Base-by-base conservation (phyloP, 2,888 invertebrate genomes). In the Drosophila mettleri region DNA sequence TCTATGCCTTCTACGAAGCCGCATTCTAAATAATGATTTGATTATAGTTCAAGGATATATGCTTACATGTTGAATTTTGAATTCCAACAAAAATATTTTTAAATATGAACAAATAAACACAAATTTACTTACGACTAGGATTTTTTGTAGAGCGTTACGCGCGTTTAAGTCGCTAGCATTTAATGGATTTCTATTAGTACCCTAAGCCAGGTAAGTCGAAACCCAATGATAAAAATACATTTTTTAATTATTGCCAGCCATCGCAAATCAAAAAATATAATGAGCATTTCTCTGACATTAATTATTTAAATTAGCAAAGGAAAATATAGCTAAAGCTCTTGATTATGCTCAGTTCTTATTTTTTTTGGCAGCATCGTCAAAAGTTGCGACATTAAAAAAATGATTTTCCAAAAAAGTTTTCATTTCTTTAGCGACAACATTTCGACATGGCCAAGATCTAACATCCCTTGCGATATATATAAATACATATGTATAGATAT, bases 1-100 rank as follows among this genome's bases (percentile, higher is more conserved):
- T 95, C 70, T 95, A 95, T 94, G 93, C 95, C 52, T 93, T 95
- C 82, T 95, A 95, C 92, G 94, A 95, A 54, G 95, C 95, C 67
- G 89, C 80, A 58, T 90, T 90, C 80, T 90, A 89, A 82, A 66
- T 64, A 53, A 76, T 57, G 70, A 73, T 80, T 65, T 61, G 58
- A 62, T 39, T 54, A 67, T 55, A 77, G 57, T 86, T 87, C 69
- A 86, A 80, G 75, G 73, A 86, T 88, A 78, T 69, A 45, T 45
- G 63, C 75, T 83, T 82, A 89, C 80, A 82, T 87, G 80, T 77
- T 77, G 88, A 79, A 74, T 83, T 74, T 80, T 58, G 31, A 74
- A 80, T 83, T 85, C 74, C 80, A 79, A 70, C 63, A 61, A 69
- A 67, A 78, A 55, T 49, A 66, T 45, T 62, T 49, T 46, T 46